Evolutionary conservation across 2,888 invertebrate species (phyloP), one percentile per base, ranked within the genome.

Genomic region (Leptarthrus brevirostris): DNA sequence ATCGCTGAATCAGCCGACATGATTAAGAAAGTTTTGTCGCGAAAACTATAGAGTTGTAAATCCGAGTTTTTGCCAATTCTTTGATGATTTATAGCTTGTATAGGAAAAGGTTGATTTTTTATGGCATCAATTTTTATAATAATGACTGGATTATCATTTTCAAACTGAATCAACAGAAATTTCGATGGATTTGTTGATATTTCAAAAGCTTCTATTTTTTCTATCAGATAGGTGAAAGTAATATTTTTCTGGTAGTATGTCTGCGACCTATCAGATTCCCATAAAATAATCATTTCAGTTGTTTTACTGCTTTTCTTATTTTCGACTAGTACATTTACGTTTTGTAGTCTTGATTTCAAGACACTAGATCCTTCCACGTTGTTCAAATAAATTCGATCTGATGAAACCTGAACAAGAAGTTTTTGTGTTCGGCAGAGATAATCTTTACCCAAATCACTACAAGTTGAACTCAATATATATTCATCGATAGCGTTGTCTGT

Each of bases 201-300:
- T 6, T 52, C 34, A 26, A 69, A 69, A 2, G 16, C 10, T 34
- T 69, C 30, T 1, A 52, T 5, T 6, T 52, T 52, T 18, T n/a
- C n/a, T 1, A 69, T 52, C 3, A 34, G n/a, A 12, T 30, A 52
- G 10, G 49, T 20, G 1, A 69, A 20, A 5, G 30, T 69, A 8
- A 69, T 18, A 14, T 69, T 34, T 20, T 49, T 69, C n/a, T 69
- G 8, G n/a, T 69, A 36, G 12, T 26, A 14, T 12, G 4, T 54
- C 2, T 54, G 30, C n/a, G 14, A n/a, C 1, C 2, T 18, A 0
- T 34, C 30, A 12, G 30, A 52, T n/a, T 47, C 1, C 64, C 64
- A 64, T 5, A 14, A 24, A 2, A 64, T 14, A 4, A 1, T 22
- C 4, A 69, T 2, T 18, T 52, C 20, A n/a, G 52, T 16, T 3